Evolutionary conservation across 2,888 invertebrate species (phyloP).

Genomic region (Nymphalis polychloros): DNA sequence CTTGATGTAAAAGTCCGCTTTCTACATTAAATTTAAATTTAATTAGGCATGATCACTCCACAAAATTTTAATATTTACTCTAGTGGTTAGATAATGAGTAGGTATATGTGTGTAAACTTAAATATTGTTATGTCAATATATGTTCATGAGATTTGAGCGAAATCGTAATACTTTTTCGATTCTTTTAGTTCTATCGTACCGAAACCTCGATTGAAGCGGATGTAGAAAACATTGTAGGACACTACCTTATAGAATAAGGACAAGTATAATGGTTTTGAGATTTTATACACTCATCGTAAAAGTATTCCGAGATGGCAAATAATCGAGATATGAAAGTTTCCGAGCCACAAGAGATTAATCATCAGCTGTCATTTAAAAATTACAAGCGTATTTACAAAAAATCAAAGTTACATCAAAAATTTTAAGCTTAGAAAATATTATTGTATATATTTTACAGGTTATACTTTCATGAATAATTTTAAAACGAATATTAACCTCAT

Average conservation of each 20-base stretch:
- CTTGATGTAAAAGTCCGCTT: conserved; percentile 19
- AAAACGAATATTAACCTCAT: too few species aligned
- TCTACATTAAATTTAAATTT: conserved; percentile 22
- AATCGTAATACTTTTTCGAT: background rate
- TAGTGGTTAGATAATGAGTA: background rate
- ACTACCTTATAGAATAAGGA: background rate
- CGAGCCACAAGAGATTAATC: background rate
- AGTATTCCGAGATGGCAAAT: background rate
- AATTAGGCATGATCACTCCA: conserved; percentile 4
- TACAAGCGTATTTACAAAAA: too few species aligned
- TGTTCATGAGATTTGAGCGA: background rate
- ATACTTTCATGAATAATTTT: too few species aligned
- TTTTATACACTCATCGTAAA: background rate
- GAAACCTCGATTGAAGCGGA: background rate
- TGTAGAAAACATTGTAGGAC: background rate
- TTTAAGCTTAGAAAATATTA: too few species aligned
- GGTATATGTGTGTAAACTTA: conserved; percentile 2
- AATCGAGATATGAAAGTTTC: background rate
- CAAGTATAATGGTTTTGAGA: background rate
- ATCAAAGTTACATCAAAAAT: too few species aligned
- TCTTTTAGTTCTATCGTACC: background rate
- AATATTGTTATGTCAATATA: conserved; percentile 6
- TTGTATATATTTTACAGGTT: too few species aligned
- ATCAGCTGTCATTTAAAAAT: background rate
- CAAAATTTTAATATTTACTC: conserved; percentile 16